Conservation (phyloP, 1,140 invertebrate genomes). For the Manduca sexta region DNA sequence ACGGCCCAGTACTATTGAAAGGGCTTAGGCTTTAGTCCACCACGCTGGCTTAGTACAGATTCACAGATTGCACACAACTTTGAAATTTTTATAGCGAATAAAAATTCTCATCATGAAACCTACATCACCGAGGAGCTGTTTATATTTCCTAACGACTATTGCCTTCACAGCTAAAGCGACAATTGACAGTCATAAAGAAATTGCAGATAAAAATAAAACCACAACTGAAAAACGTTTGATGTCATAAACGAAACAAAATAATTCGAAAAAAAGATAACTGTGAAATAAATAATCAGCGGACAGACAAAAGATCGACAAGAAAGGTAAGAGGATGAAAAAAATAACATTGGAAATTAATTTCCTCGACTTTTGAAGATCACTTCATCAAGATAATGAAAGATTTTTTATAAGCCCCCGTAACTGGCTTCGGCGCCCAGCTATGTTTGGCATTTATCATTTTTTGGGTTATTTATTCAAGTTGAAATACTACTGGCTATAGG, state of each 20-base stretch:
- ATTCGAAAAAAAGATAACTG: not conserved
- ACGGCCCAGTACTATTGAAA: too few species aligned
- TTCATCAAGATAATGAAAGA: not conserved
- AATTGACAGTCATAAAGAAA: too few species aligned
- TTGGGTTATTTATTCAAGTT: not conserved
- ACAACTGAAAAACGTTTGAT: too few species aligned
- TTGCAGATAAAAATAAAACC: too few species aligned
- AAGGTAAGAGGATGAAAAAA: not conserved
- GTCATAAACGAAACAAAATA: not conserved
- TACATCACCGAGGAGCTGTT: too few species aligned
- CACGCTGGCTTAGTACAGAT: too few species aligned
- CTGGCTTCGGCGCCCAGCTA: not conserved
- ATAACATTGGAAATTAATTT: not conserved
- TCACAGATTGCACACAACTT: too few species aligned
- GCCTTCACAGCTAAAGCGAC: too few species aligned
- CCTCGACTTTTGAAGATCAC: not conserved
- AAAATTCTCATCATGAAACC: too few species aligned
- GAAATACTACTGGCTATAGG: not conserved
- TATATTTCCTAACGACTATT: too few species aligned
- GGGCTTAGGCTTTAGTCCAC: too few species aligned
- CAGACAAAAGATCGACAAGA: constrained; percentile 1
- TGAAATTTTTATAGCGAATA: too few species aligned
- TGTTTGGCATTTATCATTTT: not conserved
- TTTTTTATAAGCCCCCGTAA: not conserved
- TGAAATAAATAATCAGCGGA: constrained; percentile 3